A percentile compares a stretch with the other conserved stretches of the same genome.
These are phyloP conservation scores for Hemibagrus guttatus DNA, from an alignment of 2,797 vertebrate genomes.

Conservation along the genomic window DNA sequence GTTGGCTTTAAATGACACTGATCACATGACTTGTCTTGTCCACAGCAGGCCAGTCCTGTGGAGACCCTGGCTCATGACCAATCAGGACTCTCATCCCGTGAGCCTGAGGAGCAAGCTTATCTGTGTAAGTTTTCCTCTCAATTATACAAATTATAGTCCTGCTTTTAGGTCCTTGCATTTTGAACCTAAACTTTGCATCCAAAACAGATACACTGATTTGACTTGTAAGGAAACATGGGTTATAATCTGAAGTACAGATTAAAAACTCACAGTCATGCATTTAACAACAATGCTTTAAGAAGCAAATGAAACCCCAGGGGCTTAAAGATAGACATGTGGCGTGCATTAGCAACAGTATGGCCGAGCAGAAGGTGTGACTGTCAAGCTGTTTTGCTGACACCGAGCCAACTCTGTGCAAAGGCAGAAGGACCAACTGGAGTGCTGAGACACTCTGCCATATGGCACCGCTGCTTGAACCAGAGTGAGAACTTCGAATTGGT, in stretches of 20 bases:
- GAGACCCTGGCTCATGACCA: slow-evolving; percentile 80
- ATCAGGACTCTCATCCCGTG: slow-evolving; percentile 51
- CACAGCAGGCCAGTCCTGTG: slow-evolving; percentile 69
- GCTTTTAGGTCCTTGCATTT: background rate
- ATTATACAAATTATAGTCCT: background rate
- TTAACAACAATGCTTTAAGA: slow-evolving; percentile 18
- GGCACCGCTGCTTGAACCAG: slow-evolving; percentile 52
- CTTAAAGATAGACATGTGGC: slow-evolving; percentile 55
- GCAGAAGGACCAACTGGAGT: slow-evolving; percentile 41
- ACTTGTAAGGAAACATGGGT: background rate
- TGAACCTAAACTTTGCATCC: background rate
- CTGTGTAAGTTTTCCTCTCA: slow-evolving; percentile 68
- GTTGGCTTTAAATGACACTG: slow-evolving; percentile 27
- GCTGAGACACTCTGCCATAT: slow-evolving; percentile 57
- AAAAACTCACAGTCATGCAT: background rate
- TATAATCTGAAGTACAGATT: background rate
- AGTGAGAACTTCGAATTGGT: slow-evolving; percentile 43
- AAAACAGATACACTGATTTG: background rate
- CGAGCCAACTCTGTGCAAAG: slow-evolving; percentile 47
- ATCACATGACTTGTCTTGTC: slow-evolving; percentile 32
- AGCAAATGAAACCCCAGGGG: slow-evolving; percentile 16
- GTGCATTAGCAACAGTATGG: slow-evolving; percentile 55
- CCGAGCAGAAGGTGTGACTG: slow-evolving; percentile 57
- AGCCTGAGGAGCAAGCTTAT: slow-evolving; percentile 47
- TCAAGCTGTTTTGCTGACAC: slow-evolving; percentile 57